Evolutionary conservation across 2,797 vertebrate species (phyloP).

Genomic region (Xenops minutus): DNA sequence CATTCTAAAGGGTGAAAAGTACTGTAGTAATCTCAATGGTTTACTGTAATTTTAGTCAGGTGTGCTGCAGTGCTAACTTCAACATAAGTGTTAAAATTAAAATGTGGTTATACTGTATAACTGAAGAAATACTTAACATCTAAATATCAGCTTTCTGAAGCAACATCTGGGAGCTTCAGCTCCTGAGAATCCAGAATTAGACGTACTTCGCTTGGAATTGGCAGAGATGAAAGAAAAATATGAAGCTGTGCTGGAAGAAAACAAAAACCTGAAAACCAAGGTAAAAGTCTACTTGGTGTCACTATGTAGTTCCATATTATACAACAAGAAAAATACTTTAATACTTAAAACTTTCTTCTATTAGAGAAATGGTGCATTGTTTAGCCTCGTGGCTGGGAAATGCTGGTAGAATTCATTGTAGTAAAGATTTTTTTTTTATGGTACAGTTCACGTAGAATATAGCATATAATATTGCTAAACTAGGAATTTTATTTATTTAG

Average conservation of each 20-base stretch:
- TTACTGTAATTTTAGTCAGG: neutral
- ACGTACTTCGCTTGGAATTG: constrained; percentile 85
- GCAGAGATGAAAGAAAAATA: constrained; percentile 89
- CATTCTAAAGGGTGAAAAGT: neutral
- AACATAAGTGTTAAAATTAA: neutral
- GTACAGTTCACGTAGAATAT: neutral
- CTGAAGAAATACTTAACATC: constrained; percentile 72
- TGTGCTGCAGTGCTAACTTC: neutral
- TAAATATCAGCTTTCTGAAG: constrained; percentile 87
- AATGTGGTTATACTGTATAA: neutral
- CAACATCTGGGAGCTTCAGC: constrained; percentile 85
- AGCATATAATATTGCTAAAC: neutral
- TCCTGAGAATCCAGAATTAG: constrained; percentile 82
- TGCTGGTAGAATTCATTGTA: neutral
- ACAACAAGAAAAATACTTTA: neutral
- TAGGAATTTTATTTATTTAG: neutral
- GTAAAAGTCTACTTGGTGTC: constrained; percentile 72
- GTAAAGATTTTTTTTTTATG: neutral
- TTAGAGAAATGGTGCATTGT: neutral
- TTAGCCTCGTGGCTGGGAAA: neutral
- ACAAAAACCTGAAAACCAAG: constrained; percentile 88
- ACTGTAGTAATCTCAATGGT: neutral
- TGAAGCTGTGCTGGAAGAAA: constrained; percentile 88
- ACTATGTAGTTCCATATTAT: neutral
- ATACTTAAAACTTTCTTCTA: neutral